Conservation (phyloP, 1,140 invertebrate genomes). For the Ips typographus region DNA sequence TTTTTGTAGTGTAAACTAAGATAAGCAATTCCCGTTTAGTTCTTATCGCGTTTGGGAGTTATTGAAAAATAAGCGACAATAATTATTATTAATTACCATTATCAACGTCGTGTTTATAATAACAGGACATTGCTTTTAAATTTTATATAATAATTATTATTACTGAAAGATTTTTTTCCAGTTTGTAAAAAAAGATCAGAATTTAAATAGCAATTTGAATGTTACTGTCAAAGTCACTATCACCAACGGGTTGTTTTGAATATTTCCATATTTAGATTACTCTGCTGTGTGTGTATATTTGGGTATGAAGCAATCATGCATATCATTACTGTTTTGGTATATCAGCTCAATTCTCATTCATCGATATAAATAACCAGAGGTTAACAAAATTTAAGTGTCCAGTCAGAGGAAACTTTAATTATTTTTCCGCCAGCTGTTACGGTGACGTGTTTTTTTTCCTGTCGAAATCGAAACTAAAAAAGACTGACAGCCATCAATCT, state of each 20-base stretch:
- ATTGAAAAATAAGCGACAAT: not conserved
- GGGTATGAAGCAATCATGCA: too few species aligned
- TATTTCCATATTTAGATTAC: too few species aligned
- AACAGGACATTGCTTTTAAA: slow-evolving; percentile 20
- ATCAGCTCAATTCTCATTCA: not conserved
- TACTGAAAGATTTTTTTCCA: too few species aligned
- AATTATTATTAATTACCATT: slow-evolving; percentile 6
- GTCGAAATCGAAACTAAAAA: slow-evolving; percentile 15
- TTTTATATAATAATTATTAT: slow-evolving; percentile 14
- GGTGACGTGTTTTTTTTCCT: not conserved
- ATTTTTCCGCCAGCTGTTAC: not conserved
- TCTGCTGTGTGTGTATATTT: too few species aligned
- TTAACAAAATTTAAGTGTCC: not conserved
- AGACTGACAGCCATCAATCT: slow-evolving; percentile 42
- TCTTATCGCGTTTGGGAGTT: not conserved
- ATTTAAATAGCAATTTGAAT: too few species aligned
- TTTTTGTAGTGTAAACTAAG: not conserved
- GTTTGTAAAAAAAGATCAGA: too few species aligned
- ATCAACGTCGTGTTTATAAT: slow-evolving; percentile 17
- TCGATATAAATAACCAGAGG: not conserved
- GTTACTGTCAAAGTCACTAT: too few species aligned
- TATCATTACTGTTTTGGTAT: too few species aligned
- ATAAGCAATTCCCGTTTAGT: not conserved
- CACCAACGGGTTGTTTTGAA: too few species aligned
- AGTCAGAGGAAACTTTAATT: not conserved